Base-by-base conservation (phyloP, 2,797 vertebrate species). In the Eidolon dupreanum region DNA sequence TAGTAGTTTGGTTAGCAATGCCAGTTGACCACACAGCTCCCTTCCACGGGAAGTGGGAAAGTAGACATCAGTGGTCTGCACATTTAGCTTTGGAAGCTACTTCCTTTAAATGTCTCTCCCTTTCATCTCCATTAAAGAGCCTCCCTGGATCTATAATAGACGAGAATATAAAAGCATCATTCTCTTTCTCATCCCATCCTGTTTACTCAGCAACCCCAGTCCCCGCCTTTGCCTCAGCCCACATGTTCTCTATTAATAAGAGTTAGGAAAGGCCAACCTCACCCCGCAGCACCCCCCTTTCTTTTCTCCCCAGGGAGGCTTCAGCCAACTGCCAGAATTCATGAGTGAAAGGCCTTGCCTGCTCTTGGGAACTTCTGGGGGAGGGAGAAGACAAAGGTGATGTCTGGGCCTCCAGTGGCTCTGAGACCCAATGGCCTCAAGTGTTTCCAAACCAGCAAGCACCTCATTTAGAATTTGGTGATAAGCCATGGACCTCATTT, bases 211-310 rank as follows among this genome's bases (percentile, higher is more conserved):
- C 87, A 73, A 89, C 68, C 88, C 95, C 71, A 83, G 82, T 74
- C 78, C 85, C 61, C 24, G n/a, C 92, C 84, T 85, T 57, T 2
- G 94, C 90, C 88, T 86, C 88, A 51, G 91, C 83, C 97, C 96
- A 95, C 96, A 91, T 86, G 90, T 95, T 94, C 88, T 91, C 92
- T 92, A 91, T 97, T 97, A 97, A 95, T 92, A 92, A 94, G 49
- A 78, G 26, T 92, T 79, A 90, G 88, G 74, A 93, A 96, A 98
- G 71, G 90, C 78, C 92, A 90, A 33, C 85, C 96, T 96, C 73
- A 75, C 94, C 94, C 94, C 77, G 75, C 28, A 61, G 33, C 46
- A 31, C 59, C 89, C 70, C 33, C 31, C 53, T 86, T 85, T 63
- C 66, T 90, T 79, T 75, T 90, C 92, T 96, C 70, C 28, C 55